phyloP scores from a whole-genome alignment of 2,113 vertebrate species.

The Delphinus delphis region DNA sequence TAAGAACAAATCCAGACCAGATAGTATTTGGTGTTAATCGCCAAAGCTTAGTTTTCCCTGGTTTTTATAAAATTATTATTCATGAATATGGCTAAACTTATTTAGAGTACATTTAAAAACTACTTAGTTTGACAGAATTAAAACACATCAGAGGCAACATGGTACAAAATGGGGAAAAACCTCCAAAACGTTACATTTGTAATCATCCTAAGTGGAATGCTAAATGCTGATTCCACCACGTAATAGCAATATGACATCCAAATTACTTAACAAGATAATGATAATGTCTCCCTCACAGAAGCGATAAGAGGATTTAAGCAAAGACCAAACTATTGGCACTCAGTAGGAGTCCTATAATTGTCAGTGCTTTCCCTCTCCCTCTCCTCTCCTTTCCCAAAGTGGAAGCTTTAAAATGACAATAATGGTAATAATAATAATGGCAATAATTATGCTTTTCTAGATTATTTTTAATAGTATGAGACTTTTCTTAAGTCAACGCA shows the following conservation, averaged over 20 bases:
- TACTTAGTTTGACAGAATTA: constrained; percentile 53
- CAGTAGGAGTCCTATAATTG: not conserved
- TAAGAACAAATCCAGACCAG: constrained; percentile 31
- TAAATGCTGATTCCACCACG: not conserved
- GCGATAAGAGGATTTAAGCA: not conserved
- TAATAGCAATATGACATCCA: not conserved
- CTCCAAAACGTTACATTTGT: not conserved
- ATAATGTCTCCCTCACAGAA: not conserved
- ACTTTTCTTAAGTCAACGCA: not conserved
- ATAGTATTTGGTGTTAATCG: not conserved
- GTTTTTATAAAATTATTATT: constrained; percentile 28
- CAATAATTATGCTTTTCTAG: not conserved
- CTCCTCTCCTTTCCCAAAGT: not conserved
- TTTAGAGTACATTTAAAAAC: constrained; percentile 43
- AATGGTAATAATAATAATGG: not conserved
- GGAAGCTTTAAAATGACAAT: not conserved
- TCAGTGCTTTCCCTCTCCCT: not conserved
- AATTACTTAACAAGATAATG: not conserved
- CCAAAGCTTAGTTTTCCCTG: constrained; percentile 28
- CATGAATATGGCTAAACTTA: not conserved
- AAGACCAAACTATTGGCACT: not conserved
- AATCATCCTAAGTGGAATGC: not conserved
- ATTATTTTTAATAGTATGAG: not conserved
- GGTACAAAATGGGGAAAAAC: not conserved
- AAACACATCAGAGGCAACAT: constrained; percentile 12